phyloP scores from a whole-genome alignment of 2,888 invertebrate species.

The Dyspetes luteomarginatus region DNA sequence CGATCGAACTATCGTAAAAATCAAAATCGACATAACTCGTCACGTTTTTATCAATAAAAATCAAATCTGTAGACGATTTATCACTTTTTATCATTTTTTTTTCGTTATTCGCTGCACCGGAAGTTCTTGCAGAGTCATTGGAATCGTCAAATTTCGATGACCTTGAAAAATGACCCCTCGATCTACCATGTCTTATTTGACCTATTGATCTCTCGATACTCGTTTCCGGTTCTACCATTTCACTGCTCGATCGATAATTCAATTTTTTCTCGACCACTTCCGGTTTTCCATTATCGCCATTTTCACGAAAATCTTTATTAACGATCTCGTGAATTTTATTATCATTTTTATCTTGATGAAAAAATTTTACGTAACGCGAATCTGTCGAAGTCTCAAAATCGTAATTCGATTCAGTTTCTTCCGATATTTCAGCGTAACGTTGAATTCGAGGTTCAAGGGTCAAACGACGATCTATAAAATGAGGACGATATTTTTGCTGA shows the following conservation, averaged over 20 bases:
- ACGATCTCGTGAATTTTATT: neutral
- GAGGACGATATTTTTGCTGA: conserved; percentile 78
- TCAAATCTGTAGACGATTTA: neutral
- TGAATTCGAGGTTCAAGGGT: conserved; percentile 60
- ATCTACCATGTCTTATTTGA: conserved; percentile 84
- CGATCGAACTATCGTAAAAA: conserved; percentile 29
- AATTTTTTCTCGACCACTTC: conserved; percentile 1
- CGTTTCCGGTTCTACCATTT: conserved; percentile 54
- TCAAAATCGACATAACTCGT: conserved; percentile 60
- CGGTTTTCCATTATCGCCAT: too few species aligned
- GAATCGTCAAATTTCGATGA: conserved; percentile 60
- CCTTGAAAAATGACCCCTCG: conserved; percentile 79
- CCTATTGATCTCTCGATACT: conserved; percentile 72
- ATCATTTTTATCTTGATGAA: neutral
- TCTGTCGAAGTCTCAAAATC: conserved; percentile 38
- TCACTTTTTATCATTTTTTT: neutral
- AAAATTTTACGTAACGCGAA: conserved; percentile 28
- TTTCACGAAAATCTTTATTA: too few species aligned
- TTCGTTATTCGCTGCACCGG: neutral
- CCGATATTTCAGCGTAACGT: conserved; percentile 22
- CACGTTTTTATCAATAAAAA: conserved; percentile 45
- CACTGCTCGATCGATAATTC: neutral
- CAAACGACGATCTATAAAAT: conserved; percentile 78
- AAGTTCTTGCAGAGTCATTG: conserved; percentile 1
- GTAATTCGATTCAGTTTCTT: conserved; percentile 16